phyloP scores from a whole-genome alignment of 2,888 invertebrate species.

The Tanypteryx hageni region DNA sequence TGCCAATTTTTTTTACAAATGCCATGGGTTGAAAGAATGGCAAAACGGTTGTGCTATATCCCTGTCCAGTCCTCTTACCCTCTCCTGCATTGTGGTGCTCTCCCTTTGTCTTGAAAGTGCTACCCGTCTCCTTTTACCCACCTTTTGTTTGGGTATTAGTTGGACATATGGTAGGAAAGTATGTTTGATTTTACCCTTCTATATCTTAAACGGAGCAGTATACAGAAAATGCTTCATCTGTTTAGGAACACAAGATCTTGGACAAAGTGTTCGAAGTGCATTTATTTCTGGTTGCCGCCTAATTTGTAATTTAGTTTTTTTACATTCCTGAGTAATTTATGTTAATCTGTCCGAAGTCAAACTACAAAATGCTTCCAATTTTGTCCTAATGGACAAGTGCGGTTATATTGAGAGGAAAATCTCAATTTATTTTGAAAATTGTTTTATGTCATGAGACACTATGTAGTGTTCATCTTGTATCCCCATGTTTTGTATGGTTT shows the following conservation, averaged over 20 bases:
- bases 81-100: conserved; percentile 56
- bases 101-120: conserved; percentile 42
- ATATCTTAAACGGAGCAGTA: conserved; percentile 41
- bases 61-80: conserved; percentile 35
- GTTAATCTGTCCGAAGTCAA: conserved; percentile 46
- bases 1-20: conserved; percentile 34
- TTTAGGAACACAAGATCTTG: conserved; percentile 44
- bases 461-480: conserved; percentile 46
- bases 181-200: conserved; percentile 31
- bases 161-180: conserved; percentile 22
- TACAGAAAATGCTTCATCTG: conserved; percentile 53
- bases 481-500: conserved; percentile 61
- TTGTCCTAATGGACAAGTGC: conserved; percentile 46
- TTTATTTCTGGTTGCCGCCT: conserved; percentile 61
- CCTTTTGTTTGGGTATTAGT: conserved; percentile 54
- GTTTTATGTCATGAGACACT: conserved; percentile 39
- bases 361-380: conserved; percentile 62
- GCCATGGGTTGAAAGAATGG: conserved; percentile 57
- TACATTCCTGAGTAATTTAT: conserved; percentile 64
- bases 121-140: conserved; percentile 34
- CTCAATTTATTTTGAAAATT: conserved; percentile 57
- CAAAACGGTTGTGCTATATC: conserved; percentile 59
- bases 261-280: conserved; percentile 60
- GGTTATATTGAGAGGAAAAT: conserved; percentile 44
- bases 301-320: conserved; percentile 62